phyloP scores from a whole-genome alignment of 2,888 invertebrate species.

The Glaucopsyche alexis region DNA sequence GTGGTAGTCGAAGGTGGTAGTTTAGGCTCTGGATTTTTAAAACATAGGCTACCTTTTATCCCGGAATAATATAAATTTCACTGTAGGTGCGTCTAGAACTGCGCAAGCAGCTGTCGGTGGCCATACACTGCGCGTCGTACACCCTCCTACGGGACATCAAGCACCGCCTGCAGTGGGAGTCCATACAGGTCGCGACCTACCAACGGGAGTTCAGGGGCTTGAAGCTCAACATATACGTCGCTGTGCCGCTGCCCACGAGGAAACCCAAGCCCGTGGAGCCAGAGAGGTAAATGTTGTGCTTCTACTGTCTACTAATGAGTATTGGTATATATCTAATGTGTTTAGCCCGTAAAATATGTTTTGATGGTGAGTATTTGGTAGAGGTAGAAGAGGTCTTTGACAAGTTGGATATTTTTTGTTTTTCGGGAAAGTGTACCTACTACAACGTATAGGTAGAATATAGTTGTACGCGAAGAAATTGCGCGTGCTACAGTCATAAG shows the following conservation, averaged over 20 bases:
- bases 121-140: slow-evolving; percentile 69
- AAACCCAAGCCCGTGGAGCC: slow-evolving; percentile 58
- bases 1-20: too few relatives aligned
- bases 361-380: too few relatives aligned
- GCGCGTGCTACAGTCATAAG: too few relatives aligned
- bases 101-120: slow-evolving; percentile 57
- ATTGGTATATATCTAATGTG: too few relatives aligned
- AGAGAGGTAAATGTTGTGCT: slow-evolving; percentile 48
- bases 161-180: slow-evolving; percentile 52
- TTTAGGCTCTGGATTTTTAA: too few relatives aligned
- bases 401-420: too few relatives aligned
- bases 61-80: background rate
- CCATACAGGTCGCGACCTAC: slow-evolving; percentile 61
- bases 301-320: background rate
- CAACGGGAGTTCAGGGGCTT: slow-evolving; percentile 61
- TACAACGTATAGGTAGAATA: too few relatives aligned
- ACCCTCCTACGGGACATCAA: slow-evolving; percentile 63
- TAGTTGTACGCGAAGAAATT: too few relatives aligned
- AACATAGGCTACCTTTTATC: too few relatives aligned
- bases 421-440: too few relatives aligned
- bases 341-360: too few relatives aligned
- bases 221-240: slow-evolving; percentile 63
- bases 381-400: too few relatives aligned
- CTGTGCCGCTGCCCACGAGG: slow-evolving; percentile 64
- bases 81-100: slow-evolving; percentile 60